Percentiles rank a stretch among this genome's conserved stretches.
Conservation (phyloP, 23 tunicate genomes). For the Ascidia mentula region DNA sequence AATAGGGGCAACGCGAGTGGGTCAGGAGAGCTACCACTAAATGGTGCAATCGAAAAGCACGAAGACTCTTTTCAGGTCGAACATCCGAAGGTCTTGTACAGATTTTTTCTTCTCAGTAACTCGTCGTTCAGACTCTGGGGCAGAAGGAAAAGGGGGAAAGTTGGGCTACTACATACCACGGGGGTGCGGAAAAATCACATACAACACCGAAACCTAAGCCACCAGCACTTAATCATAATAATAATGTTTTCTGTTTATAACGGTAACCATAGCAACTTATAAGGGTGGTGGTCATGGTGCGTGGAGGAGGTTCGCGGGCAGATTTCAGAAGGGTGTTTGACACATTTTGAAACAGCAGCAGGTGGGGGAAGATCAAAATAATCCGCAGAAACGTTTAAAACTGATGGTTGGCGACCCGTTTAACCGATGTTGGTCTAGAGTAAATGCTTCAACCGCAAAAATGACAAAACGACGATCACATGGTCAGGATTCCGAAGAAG, state of each 20-base stretch:
- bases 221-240: neutral
- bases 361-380: neutral
- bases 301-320: neutral
- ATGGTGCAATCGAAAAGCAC: too few species aligned
- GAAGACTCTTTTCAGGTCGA: too few species aligned
- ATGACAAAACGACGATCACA: too few species aligned
- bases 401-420: neutral
- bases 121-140: too few species aligned
- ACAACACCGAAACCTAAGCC: slow-evolving; percentile 11
- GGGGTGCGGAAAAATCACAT: neutral
- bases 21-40: too few species aligned
- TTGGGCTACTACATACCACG: neutral
- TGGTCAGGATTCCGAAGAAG: too few species aligned
- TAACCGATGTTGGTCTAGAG: neutral
- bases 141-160: too few species aligned
- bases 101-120: neutral
- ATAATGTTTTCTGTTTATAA: neutral
- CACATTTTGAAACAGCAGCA: neutral
- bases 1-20: too few species aligned
- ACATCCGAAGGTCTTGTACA: too few species aligned
- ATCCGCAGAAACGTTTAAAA: neutral
- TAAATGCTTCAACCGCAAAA: too few species aligned
- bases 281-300: neutral
- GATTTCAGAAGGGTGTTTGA: neutral
- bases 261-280: slow-evolving; percentile 4